phyloP scores from a whole-genome alignment of 2,888 invertebrate species.

The Epiblema foenella region DNA sequence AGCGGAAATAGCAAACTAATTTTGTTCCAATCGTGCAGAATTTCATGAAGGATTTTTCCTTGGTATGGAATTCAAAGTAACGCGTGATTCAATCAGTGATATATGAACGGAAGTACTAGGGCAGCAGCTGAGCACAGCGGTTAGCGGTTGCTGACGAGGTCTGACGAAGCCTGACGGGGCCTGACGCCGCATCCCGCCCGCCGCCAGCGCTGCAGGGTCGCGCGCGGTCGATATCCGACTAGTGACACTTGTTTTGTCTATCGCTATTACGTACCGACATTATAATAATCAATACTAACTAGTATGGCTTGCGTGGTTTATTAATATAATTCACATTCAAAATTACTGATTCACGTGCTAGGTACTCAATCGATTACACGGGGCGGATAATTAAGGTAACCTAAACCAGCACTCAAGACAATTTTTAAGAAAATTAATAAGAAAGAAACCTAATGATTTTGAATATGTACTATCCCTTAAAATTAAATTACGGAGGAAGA shows the following conservation, averaged over 20 bases:
- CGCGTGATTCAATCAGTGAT: not conserved
- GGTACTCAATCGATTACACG: not conserved
- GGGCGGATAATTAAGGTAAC: not conserved
- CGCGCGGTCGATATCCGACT: constrained; percentile 12
- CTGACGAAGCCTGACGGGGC: constrained; percentile 10
- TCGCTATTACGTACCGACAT: not conserved
- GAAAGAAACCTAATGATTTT: no score
- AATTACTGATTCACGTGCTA: not conserved
- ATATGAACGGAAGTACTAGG: constrained; percentile 2
- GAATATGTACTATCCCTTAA: no score
- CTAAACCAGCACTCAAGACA: no score
- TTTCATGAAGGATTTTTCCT: not conserved
- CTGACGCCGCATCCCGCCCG: constrained; percentile 8
- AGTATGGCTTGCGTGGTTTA: not conserved
- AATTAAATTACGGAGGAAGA: no score
- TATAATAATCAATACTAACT: constrained; percentile 6
- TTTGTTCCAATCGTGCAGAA: not conserved
- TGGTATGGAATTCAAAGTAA: not conserved
- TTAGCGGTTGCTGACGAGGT: constrained; percentile 12
- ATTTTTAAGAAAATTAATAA: no score
- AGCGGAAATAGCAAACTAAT: not conserved
- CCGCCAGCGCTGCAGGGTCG: constrained; percentile 13
- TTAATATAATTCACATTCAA: not conserved
- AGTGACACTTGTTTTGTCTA: constrained; percentile 8
- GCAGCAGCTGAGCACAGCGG: constrained; percentile 13